A percentile compares a stretch with the other conserved stretches of the same genome.
Evolutionary conservation across 2,113 vertebrate species (phyloP).

Genomic region (Prunella fulvescens): DNA sequence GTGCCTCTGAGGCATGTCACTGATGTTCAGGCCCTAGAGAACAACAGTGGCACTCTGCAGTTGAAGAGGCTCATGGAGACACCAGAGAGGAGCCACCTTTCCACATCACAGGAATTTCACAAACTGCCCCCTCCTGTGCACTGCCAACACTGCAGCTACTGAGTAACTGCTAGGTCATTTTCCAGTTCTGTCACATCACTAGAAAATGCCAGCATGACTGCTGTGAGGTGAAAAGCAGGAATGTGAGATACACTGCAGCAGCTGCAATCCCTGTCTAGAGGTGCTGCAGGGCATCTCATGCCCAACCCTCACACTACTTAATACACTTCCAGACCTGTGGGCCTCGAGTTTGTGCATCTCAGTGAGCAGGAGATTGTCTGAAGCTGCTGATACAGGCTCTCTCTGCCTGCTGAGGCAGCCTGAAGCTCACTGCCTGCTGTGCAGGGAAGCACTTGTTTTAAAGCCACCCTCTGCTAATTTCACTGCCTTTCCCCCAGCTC

Average conservation of each 20-base stretch:
- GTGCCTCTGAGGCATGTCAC: neutral
- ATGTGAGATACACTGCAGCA: neutral
- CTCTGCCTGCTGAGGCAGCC: accelerated
- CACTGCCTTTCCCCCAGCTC: neutral
- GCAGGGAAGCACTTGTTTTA: neutral
- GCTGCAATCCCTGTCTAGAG: neutral
- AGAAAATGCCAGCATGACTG: neutral
- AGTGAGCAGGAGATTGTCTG: accelerated
- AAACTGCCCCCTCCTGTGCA: neutral
- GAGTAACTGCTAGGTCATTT: neutral
- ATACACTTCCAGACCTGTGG: accelerated
- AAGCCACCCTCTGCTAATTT: neutral
- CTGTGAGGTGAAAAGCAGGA: neutral
- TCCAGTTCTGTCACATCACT: neutral
- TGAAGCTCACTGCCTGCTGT: neutral
- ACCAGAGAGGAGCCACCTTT: neutral
- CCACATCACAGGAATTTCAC: neutral
- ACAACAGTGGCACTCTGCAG: neutral
- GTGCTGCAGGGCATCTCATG: accelerated
- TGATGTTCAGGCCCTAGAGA: neutral
- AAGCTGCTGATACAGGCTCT: neutral
- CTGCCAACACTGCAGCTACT: neutral
- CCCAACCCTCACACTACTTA: neutral
- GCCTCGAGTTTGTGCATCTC: neutral
- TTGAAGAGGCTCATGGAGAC: neutral